Conservation (phyloP, 2,888 invertebrate species). For the Prosopocoilus inquinatus region DNA sequence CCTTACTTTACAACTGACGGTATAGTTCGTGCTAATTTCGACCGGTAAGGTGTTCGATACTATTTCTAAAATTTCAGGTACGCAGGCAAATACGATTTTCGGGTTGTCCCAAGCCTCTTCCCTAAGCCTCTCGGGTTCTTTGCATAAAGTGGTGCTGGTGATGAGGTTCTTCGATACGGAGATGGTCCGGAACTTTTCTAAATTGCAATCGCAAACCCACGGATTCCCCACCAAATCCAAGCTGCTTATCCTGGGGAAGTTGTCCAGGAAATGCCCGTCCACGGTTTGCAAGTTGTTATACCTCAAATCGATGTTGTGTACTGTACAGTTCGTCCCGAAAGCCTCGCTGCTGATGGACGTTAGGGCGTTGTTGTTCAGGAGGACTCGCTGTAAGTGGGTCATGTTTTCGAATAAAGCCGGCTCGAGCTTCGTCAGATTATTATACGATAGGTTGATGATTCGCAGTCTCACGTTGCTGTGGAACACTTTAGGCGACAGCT, state of each 20-base stretch:
- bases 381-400: conserved; percentile 71
- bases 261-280: conserved; percentile 61
- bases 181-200: conserved; percentile 78
- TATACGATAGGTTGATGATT: conserved; percentile 71
- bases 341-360: conserved; percentile 67
- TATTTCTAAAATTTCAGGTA: conserved; percentile 71
- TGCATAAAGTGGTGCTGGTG: conserved; percentile 71
- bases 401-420: conserved; percentile 76
- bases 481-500: conserved; percentile 69
- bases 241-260: conserved; percentile 66
- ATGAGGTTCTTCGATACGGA: conserved; percentile 71
- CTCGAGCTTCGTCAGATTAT: conserved; percentile 69
- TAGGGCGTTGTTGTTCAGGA: conserved; percentile 74
- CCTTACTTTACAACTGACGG: conserved; percentile 70
- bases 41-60: conserved; percentile 58
- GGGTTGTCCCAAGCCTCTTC: conserved; percentile 73
- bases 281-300: conserved; percentile 72
- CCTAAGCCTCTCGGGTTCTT: conserved; percentile 65
- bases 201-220: conserved; percentile 85
- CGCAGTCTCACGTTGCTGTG: conserved; percentile 68
- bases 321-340: conserved; percentile 63
- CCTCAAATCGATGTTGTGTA: conserved; percentile 68
- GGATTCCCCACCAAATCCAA: conserved; percentile 78
- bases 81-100: conserved; percentile 77
- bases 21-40: conserved; percentile 65